Percentiles rank a stretch among this genome's conserved stretches.
phyloP scores from a whole-genome alignment of 2,113 vertebrate species.

The Fulmarus glacialis region DNA sequence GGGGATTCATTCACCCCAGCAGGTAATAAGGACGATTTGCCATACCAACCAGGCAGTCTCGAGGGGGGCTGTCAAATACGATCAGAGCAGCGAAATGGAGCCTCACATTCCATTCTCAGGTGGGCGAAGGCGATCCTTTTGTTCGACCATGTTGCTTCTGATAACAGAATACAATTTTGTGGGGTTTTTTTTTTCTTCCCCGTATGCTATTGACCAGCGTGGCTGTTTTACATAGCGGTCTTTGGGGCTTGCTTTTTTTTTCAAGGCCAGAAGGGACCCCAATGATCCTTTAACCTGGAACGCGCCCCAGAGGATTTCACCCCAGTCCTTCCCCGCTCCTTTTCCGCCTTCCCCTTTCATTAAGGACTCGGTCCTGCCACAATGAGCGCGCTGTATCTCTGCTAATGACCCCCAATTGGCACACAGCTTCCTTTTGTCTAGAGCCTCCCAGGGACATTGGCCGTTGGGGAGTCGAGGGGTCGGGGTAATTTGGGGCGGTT shows the following conservation, averaged over 20 bases:
- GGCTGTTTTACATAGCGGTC: neutral
- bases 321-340: neutral
- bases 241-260: neutral
- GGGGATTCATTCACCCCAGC: conserved; percentile 94
- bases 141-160: conserved; percentile 58
- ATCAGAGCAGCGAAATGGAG: conserved; percentile 73
- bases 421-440: conserved; percentile 46
- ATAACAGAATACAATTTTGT: conserved; percentile 68
- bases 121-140: conserved; percentile 75
- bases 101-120: conserved; percentile 83
- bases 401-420: conserved; percentile 29
- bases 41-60: conserved; percentile 80
- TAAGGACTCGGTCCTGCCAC: neutral
- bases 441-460: neutral
- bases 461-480: neutral
- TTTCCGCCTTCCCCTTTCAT: conserved; percentile 19
- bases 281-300: neutral
- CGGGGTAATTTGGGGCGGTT: neutral
- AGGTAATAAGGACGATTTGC: conserved; percentile 92
- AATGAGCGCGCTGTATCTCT: neutral
- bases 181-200: neutral
- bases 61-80: conserved; percentile 74
- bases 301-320: accelerated
- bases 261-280: neutral
- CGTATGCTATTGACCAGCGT: neutral